phyloP scores from a whole-genome alignment of 2,113 vertebrate species.

The Poicephalus meyeri region DNA sequence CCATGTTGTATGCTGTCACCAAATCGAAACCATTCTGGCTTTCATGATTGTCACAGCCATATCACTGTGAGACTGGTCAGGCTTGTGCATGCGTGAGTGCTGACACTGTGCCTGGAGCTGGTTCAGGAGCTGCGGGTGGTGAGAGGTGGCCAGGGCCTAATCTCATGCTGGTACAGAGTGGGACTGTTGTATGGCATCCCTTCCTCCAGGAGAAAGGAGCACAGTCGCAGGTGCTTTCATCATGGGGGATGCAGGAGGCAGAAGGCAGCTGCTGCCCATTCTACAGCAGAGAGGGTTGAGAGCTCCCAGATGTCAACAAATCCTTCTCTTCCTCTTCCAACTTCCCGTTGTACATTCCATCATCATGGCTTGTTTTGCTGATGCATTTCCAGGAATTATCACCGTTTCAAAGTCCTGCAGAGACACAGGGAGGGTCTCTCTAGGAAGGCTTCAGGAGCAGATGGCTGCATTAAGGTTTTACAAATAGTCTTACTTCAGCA shows the following conservation, averaged over 20 bases:
- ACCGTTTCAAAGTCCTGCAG: background rate
- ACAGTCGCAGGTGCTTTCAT: background rate
- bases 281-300: background rate
- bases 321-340: background rate
- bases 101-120: background rate
- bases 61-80: background rate
- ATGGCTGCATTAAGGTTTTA: background rate
- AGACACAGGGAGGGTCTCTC: background rate
- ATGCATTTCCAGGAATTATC: background rate
- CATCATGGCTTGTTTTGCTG: background rate
- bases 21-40: background rate
- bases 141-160: background rate
- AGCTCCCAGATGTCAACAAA: background rate
- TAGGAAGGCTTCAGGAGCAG: background rate
- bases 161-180: background rate
- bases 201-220: background rate
- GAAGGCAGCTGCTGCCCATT: background rate
- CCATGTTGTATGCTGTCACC: background rate
- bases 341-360: background rate
- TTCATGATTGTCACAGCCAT: background rate
- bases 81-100: background rate
- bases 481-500: background rate
- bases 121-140: background rate
- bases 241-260: background rate
- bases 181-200: background rate